Percentiles rank a stretch among this genome's conserved stretches.
Evolutionary conservation across 2,797 vertebrate genomes (phyloP).

Genomic region (Hemitrygon akajei): DNA sequence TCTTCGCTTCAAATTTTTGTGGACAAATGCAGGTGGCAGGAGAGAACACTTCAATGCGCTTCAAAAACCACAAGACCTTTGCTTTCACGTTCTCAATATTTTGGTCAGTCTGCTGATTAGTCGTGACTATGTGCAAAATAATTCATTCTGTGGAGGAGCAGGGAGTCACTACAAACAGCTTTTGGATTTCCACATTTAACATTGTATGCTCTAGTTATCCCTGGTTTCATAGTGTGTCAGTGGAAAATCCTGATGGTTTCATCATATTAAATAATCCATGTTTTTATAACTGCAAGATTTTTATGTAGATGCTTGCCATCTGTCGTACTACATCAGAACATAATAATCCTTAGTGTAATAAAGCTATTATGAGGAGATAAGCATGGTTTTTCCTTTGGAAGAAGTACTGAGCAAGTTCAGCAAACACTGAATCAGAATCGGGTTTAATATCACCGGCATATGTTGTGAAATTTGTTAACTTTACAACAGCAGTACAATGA

Average conservation of each 20-base stretch:
- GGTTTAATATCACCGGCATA: too few relatives aligned
- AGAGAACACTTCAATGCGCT: neutral
- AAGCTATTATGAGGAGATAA: neutral
- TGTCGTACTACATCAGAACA: neutral
- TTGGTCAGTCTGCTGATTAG: too few relatives aligned
- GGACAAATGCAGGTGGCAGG: neutral
- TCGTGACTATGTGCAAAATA: too few relatives aligned
- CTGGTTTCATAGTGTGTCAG: too few relatives aligned
- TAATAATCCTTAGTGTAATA: neutral
- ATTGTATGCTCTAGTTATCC: too few relatives aligned
- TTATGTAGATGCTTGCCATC: neutral
- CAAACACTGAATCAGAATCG: neutral
- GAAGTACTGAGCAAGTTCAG: neutral
- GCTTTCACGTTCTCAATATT: neutral
- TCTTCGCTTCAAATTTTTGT: neutral
- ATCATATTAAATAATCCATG: too few relatives aligned
- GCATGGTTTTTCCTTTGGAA: neutral
- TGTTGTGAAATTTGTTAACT: too few relatives aligned
- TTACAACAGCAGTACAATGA: too few relatives aligned
- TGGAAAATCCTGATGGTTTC: too few relatives aligned
- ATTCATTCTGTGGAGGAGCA: too few relatives aligned
- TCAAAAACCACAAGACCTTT: neutral
- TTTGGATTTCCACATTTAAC: too few relatives aligned
- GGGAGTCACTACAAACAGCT: too few relatives aligned
- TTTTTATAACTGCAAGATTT: neutral